These are phyloP conservation scores for Idaea biselata DNA, from an alignment of 2,888 invertebrate species.

Conservation along the genomic window DNA sequence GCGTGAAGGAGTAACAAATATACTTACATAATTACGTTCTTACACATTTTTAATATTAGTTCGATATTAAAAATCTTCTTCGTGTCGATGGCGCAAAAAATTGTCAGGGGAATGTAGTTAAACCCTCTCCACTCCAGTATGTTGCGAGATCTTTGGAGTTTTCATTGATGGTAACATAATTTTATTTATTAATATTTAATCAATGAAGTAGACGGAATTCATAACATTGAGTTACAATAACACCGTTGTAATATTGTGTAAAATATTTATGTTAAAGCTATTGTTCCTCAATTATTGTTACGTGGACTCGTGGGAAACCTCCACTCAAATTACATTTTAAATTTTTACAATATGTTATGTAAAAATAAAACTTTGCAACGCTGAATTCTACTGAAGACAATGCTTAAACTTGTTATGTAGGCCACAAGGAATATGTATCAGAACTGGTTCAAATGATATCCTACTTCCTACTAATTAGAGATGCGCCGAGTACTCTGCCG, in stretches of 20 bases:
- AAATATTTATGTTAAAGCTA: not conserved
- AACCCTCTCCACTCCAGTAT: no score
- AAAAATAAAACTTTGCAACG: not conserved
- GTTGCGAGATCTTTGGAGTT: no score
- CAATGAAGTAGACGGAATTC: no score
- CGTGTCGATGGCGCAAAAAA: no score
- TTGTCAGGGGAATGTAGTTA: no score
- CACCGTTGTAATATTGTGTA: not conserved
- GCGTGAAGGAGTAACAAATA: not conserved
- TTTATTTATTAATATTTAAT: no score
- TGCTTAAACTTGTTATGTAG: not conserved
- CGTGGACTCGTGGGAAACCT: not conserved
- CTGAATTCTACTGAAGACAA: not conserved
- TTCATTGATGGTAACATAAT: no score
- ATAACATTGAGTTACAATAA: not conserved
- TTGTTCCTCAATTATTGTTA: conserved; percentile 1
- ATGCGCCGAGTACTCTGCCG: no score
- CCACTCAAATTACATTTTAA: not conserved
- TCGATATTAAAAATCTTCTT: no score
- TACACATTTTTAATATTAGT: not conserved
- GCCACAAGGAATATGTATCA: no score
- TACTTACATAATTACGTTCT: not conserved
- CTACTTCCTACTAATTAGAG: no score
- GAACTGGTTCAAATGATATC: no score
- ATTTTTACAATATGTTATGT: not conserved